Evolutionary conservation across 2,888 invertebrate genomes (phyloP).

Genomic region (Troilus luridus): DNA sequence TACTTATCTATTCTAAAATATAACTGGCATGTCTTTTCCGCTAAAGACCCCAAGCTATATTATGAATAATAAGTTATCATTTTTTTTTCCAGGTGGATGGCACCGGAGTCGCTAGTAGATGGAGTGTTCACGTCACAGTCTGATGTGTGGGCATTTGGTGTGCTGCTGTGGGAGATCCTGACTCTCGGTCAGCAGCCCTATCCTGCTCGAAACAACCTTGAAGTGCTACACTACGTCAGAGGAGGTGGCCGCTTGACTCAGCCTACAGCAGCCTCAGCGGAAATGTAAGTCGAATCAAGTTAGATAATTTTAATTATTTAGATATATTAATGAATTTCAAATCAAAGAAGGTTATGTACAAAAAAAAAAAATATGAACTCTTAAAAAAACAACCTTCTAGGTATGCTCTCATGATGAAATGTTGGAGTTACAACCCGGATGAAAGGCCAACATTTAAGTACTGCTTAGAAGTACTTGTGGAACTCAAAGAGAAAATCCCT

Average conservation of each 20-base stretch:
- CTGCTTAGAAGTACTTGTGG: constrained; percentile 78
- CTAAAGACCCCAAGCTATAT: too few species aligned
- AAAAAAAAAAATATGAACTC: not conserved
- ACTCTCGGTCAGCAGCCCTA: constrained; percentile 98
- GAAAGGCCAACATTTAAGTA: constrained; percentile 89
- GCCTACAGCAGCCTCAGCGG: constrained; percentile 70
- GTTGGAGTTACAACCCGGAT: constrained; percentile 89
- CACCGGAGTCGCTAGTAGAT: constrained; percentile 95
- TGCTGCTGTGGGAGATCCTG: constrained; percentile 97
- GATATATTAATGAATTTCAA: not conserved
- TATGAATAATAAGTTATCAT: not conserved
- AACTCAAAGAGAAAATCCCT: constrained; percentile 66
- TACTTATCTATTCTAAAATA: too few species aligned
- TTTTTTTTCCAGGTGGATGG: constrained; percentile 83
- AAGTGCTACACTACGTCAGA: constrained; percentile 91
- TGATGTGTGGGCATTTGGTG: constrained; percentile 96
- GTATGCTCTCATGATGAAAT: constrained; percentile 86
- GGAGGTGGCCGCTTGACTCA: constrained; percentile 88
- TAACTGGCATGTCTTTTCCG: too few species aligned
- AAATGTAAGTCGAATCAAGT: constrained; percentile 30
- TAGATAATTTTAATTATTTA: not conserved
- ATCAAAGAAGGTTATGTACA: not conserved
- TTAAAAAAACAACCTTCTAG: constrained; percentile 71
- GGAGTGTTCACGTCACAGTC: constrained; percentile 97
- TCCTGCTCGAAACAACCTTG: constrained; percentile 91